Conservation (phyloP, 2,797 vertebrate genomes). For the Hippoglossus hippoglossus region DNA sequence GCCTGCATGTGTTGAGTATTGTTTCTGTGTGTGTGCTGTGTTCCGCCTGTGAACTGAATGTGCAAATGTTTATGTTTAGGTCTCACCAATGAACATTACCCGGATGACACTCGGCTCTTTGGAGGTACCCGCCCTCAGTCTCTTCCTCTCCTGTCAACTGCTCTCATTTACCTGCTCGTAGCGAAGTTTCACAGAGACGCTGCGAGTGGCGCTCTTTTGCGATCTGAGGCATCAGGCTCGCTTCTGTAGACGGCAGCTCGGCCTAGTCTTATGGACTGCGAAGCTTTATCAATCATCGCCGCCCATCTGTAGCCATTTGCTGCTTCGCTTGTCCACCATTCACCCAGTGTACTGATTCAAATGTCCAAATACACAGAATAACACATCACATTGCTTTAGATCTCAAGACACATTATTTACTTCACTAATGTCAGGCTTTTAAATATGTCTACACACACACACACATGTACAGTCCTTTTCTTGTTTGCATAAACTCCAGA, state of each 20-base stretch:
- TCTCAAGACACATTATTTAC: slow-evolving; percentile 4
- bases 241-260: slow-evolving; percentile 14
- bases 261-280: slow-evolving; percentile 22
- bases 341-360: slow-evolving; percentile 24
- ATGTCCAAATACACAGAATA: slow-evolving; percentile 12
- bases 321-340: slow-evolving; percentile 21
- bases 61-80: slow-evolving; percentile 88
- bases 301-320: slow-evolving; percentile 40
- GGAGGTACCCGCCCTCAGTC: slow-evolving; percentile 85
- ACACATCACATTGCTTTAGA: slow-evolving; percentile 9
- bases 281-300: slow-evolving; percentile 34
- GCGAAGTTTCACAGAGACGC: slow-evolving; percentile 25
- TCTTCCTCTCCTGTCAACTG: slow-evolving; percentile 72
- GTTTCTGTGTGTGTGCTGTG: slow-evolving; percentile 64
- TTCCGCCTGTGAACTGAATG: slow-evolving; percentile 81
- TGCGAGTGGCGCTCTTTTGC: slow-evolving; percentile 29
- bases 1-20: slow-evolving; percentile 54
- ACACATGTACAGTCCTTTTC: not conserved
- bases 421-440: slow-evolving; percentile 5
- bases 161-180: slow-evolving; percentile 64
- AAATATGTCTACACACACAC: not conserved
- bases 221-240: slow-evolving; percentile 14
- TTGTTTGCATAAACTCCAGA: slow-evolving; percentile 17
- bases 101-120: slow-evolving; percentile 88
- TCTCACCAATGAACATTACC: slow-evolving; percentile 89